These are phyloP conservation scores for Spondyliosoma cantharus DNA, from an alignment of 2,797 vertebrate species.

Conservation along the genomic window DNA sequence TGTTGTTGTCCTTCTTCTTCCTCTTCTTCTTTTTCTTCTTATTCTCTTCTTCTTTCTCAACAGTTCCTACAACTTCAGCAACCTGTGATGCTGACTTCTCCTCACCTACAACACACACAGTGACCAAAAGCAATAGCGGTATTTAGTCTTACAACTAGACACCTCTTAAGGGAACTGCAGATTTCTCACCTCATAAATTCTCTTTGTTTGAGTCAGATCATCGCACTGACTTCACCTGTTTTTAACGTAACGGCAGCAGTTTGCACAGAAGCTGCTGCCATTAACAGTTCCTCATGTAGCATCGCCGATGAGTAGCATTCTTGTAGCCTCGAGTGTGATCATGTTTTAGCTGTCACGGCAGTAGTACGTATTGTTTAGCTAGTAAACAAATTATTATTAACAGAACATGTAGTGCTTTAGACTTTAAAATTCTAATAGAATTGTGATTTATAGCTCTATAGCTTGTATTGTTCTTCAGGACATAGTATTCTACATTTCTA, in stretches of 20 bases:
- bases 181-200: slow-evolving; percentile 2
- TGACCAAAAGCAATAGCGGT: slow-evolving; percentile 44
- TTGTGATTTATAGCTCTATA: slow-evolving; percentile 46
- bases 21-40: not conserved
- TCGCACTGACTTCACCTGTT: not conserved
- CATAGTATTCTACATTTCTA: not conserved
- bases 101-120: not conserved
- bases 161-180: slow-evolving; percentile 3
- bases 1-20: no score
- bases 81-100: slow-evolving; percentile 24
- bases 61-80: slow-evolving; percentile 43
- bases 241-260: not conserved
- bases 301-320: not conserved
- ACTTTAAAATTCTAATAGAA: slow-evolving; percentile 47
- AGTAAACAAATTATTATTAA: not conserved
- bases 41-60: not conserved
- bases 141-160: slow-evolving; percentile 28
- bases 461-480: slow-evolving; percentile 18
- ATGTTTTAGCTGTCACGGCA: slow-evolving; percentile 15
- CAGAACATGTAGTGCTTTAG: slow-evolving; percentile 13
- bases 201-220: not conserved
- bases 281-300: slow-evolving; percentile 19
- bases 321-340: slow-evolving; percentile 7
- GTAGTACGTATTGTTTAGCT: slow-evolving; percentile 19
- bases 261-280: not conserved